Evolutionary conservation across 2,113 vertebrate species (phyloP).

Genomic region (Eulemur rufifrons): DNA sequence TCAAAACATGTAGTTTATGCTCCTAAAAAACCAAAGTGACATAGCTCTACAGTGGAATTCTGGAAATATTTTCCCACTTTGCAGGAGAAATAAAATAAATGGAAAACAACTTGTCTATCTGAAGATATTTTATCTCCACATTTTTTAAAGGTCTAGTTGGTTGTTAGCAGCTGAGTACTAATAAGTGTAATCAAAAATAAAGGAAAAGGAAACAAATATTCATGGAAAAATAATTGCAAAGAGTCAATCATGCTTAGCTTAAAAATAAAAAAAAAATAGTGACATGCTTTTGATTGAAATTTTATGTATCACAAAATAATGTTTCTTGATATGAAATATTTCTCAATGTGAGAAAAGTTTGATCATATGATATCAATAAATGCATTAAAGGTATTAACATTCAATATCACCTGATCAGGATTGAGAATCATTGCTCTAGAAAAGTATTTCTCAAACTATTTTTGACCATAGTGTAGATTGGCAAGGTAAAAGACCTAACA

Average conservation of each 20-base stretch:
- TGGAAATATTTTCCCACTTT: not conserved
- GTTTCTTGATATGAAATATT: not conserved
- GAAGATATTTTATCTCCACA: not conserved
- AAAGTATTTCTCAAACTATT: slow-evolving; percentile 15
- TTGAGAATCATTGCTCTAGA: not conserved
- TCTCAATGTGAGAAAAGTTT: not conserved
- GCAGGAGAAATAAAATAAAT: not conserved
- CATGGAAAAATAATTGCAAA: not conserved
- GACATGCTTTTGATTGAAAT: not conserved
- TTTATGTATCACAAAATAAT: slow-evolving; percentile 23
- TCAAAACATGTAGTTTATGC: not conserved
- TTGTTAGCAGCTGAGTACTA: not conserved
- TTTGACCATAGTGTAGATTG: not conserved
- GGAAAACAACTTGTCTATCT: not conserved
- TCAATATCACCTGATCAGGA: not conserved
- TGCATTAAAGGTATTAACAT: not conserved
- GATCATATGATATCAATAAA: not conserved
- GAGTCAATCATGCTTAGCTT: not conserved
- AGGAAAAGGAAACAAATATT: not conserved
- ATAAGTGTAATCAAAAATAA: not conserved
- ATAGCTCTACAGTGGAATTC: not conserved
- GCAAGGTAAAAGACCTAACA: not conserved
- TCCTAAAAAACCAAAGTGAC: not conserved
- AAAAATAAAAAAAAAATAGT: not conserved
- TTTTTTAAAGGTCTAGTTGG: not conserved